Conservation (phyloP, 30 jellyfish, hydroid and myxozoan species). For the Morbakka virulenta region DNA sequence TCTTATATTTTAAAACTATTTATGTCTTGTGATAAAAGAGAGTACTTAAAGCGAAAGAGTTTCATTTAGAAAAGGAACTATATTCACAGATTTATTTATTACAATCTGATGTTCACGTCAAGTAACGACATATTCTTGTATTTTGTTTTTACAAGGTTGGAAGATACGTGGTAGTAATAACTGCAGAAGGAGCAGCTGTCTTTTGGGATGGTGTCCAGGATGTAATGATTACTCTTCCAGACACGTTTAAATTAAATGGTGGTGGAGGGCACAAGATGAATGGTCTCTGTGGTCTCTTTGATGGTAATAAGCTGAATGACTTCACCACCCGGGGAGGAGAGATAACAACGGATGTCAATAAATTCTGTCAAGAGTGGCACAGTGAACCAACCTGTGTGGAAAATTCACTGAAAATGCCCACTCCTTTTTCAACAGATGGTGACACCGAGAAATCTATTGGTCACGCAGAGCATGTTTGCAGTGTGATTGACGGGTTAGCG, state of each 20-base stretch:
- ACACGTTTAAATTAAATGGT: slow-evolving; percentile 37
- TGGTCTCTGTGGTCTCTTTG: slow-evolving; percentile 98
- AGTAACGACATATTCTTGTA: too few relatives aligned
- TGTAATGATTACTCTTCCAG: slow-evolving; percentile 89
- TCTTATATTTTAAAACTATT: too few relatives aligned
- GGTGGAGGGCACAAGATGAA: slow-evolving; percentile 63
- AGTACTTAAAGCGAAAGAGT: too few relatives aligned
- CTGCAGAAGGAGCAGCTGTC: slow-evolving; percentile 75
- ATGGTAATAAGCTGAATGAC: slow-evolving; percentile 80
- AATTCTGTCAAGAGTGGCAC: slow-evolving; percentile 50
- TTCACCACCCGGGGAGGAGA: slow-evolving; percentile 42
- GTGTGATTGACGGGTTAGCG: slow-evolving; percentile 58
- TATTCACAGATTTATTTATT: too few relatives aligned
- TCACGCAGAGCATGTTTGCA: slow-evolving; percentile 75
- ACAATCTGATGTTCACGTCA: too few relatives aligned
- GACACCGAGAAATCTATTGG: slow-evolving; percentile 8
- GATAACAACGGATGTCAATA: slow-evolving; percentile 3
- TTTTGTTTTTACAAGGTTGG: too few relatives aligned
- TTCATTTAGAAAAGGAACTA: too few relatives aligned
- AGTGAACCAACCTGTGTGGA: slow-evolving; percentile 60
- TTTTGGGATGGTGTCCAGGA: slow-evolving; percentile 95
- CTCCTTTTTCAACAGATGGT: slow-evolving; percentile 51
- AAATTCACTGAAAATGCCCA: slow-evolving; percentile 15
- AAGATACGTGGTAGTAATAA: slow-evolving; percentile 78
- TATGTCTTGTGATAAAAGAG: too few relatives aligned